phyloP scores from a whole-genome alignment of 2,888 invertebrate genomes.

The Drosophila mayaguana region DNA sequence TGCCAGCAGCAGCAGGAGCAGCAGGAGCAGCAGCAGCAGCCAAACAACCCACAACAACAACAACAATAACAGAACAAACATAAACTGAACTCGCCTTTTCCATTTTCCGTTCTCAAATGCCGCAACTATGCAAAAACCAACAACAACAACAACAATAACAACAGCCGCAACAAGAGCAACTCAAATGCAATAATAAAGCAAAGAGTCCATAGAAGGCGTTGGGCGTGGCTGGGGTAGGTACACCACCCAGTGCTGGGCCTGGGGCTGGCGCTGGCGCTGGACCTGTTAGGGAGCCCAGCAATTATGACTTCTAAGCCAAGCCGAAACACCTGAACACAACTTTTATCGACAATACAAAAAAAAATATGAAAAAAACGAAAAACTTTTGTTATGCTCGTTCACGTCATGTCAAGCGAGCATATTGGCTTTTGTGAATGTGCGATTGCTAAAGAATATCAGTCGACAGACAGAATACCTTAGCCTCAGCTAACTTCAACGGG shows the following conservation, averaged over 20 bases:
- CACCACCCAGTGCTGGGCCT: neutral
- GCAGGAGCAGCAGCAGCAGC: conserved; percentile 11
- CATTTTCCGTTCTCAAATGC: conserved; percentile 2
- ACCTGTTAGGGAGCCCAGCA: neutral
- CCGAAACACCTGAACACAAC: conserved; percentile 31
- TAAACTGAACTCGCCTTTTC: neutral
- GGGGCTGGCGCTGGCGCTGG: neutral
- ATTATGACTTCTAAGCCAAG: conserved; percentile 47
- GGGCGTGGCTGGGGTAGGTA: too few species aligned
- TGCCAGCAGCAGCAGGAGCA: conserved; percentile 49
- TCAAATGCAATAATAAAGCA: conserved; percentile 30
- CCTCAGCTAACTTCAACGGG: neutral
- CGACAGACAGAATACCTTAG: too few species aligned
- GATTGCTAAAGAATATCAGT: neutral
- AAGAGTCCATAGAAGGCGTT: neutral
- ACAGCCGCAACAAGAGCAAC: conserved; percentile 8
- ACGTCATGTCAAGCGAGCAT: neutral
- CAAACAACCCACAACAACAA: conserved; percentile 6
- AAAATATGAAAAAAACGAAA: neutral
- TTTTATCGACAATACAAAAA: conserved; percentile 4
- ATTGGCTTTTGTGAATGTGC: neutral
- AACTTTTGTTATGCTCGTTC: neutral
- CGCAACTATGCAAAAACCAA: conserved; percentile 22
- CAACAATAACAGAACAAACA: conserved; percentile 16
- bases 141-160: conserved; percentile 5